These are phyloP conservation scores for Sebastes miniatus DNA, from an alignment of 2,797 vertebrate species.

Conservation along the genomic window DNA sequence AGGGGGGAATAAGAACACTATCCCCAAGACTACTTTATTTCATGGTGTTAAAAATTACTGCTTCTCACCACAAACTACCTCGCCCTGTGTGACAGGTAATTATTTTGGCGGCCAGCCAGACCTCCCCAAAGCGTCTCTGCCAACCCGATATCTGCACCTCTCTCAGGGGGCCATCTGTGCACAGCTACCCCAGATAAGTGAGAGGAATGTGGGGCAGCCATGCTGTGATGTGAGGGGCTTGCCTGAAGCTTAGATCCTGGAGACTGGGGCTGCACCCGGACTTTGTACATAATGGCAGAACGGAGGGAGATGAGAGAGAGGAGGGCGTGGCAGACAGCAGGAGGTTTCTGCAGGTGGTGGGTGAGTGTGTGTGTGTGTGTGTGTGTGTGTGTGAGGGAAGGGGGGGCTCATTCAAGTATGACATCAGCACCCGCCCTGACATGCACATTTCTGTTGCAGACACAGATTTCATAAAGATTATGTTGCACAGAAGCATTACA, in stretches of 20 bases:
- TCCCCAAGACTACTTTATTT: constrained; percentile 68
- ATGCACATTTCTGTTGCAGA: constrained; percentile 1
- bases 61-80: constrained; percentile 54
- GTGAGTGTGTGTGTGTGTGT: background rate
- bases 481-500: too few relatives aligned
- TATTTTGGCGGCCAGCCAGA: constrained; percentile 69
- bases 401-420: background rate
- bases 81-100: constrained; percentile 74
- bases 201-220: constrained; percentile 65
- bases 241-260: constrained; percentile 42
- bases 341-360: constrained; percentile 6
- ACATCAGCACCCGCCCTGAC: background rate
- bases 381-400: background rate
- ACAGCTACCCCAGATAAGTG: constrained; percentile 67
- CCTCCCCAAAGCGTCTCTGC: constrained; percentile 43
- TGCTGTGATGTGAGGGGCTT: constrained; percentile 44
- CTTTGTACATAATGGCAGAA: constrained; percentile 29
- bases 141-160: constrained; percentile 47
- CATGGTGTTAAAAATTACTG: constrained; percentile 55
- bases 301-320: background rate
- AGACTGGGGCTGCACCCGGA: constrained; percentile 32
- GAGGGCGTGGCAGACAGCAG: constrained; percentile 3
- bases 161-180: constrained; percentile 59
- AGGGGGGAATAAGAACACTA: constrained; percentile 1
- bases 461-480: background rate